Conservation (phyloP, 2,113 vertebrate genomes). For the Hymenochirus boettgeri region DNA sequence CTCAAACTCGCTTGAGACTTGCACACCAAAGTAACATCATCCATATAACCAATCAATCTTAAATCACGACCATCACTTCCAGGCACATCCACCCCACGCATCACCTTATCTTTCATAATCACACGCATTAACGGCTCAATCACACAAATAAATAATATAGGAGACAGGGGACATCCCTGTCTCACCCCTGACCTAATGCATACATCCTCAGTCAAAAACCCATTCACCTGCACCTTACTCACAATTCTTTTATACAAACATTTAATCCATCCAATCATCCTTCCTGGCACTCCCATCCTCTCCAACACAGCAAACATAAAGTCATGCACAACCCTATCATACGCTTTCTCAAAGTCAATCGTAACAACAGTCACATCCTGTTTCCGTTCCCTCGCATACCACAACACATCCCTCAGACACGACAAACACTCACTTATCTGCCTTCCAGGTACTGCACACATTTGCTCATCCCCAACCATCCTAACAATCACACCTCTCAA, state of each 20-base stretch:
- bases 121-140: background rate
- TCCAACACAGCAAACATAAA: background rate
- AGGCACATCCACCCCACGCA: background rate
- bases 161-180: background rate
- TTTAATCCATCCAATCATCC: background rate
- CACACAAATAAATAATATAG: constrained; percentile 1
- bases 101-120: background rate
- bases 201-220: background rate
- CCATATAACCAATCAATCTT: background rate
- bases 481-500: background rate
- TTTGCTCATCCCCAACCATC: background rate
- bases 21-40: background rate
- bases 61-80: background rate
- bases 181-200: background rate
- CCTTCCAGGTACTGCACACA: background rate
- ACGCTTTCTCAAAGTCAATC: too few relatives aligned
- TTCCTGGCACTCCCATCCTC: background rate
- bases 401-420: background rate
- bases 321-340: background rate
- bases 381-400: too few relatives aligned
- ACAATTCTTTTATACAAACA: background rate
- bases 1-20: background rate
- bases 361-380: background rate
- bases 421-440: background rate
- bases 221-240: background rate